Percentiles rank a stretch among this genome's conserved stretches.
These are phyloP conservation scores for Papilio protenor DNA, from an alignment of 2,888 invertebrate genomes.

Conservation along the genomic window DNA sequence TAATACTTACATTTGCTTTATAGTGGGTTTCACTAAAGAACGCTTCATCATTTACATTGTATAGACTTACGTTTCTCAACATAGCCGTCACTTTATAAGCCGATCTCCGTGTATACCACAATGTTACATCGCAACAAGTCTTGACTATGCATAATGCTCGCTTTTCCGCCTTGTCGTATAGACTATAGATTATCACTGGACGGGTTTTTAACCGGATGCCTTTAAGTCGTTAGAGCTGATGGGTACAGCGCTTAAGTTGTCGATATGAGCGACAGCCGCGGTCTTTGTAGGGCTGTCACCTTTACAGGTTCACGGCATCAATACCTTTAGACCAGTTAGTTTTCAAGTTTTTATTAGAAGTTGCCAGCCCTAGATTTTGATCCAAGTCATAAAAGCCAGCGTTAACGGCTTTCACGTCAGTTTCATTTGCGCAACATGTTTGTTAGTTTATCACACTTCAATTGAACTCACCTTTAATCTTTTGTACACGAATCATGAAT, in stretches of 20 bases:
- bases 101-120: constrained; percentile 6
- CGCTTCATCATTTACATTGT: neutral
- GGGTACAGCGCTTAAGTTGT: constrained; percentile 11
- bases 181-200: constrained; percentile 33
- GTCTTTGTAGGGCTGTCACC: neutral
- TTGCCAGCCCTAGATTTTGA: neutral
- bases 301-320: neutral
- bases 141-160: constrained; percentile 12
- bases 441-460: neutral
- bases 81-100: neutral
- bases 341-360: neutral
- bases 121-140: constrained; percentile 34
- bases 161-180: constrained; percentile 29
- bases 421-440: neutral
- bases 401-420: neutral
- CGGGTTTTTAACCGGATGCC: constrained; percentile 40
- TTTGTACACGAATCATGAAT: neutral
- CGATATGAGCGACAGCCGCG: constrained; percentile 11
- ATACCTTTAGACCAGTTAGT: neutral
- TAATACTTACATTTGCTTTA: neutral
- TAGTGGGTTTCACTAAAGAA: neutral
- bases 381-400: constrained; percentile 8
- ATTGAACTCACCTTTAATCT: constrained; percentile 1
- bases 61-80: neutral
- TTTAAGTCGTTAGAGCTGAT: constrained; percentile 20